These are phyloP conservation scores for Apaloderma vittatum DNA, from an alignment of 2,113 vertebrate species.

Conservation along the genomic window DNA sequence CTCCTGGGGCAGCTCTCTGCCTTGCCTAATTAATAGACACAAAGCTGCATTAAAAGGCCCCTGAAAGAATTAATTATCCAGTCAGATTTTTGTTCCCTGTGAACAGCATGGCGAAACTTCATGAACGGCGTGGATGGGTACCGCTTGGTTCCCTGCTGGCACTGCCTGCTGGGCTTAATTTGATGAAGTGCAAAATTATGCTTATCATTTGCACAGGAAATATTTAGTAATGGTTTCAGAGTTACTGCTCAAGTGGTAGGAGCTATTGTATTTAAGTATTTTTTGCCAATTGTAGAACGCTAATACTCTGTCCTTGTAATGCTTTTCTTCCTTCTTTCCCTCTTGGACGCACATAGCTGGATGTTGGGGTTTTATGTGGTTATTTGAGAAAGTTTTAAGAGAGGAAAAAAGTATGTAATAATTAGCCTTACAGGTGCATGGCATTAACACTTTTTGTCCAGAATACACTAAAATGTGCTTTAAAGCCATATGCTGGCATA, in stretches of 20 bases:
- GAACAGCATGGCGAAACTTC: not conserved
- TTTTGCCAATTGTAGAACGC: not conserved
- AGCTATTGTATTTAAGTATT: fast-evolving
- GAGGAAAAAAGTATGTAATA: not conserved
- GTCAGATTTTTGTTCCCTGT: not conserved
- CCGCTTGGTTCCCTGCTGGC: not conserved
- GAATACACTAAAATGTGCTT: not conserved
- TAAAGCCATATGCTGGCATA: not conserved
- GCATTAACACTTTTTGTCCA: not conserved
- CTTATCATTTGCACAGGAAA: not conserved
- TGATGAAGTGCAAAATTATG: not conserved
- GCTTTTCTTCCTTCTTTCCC: not conserved
- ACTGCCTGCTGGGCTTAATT: not conserved
- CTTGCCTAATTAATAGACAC: not conserved
- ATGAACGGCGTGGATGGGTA: not conserved
- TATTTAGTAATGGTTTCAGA: not conserved
- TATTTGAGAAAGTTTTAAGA: not conserved
- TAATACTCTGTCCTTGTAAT: not conserved
- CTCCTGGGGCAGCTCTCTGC: not conserved
- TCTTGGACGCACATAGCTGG: not conserved
- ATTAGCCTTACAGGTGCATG: not conserved
- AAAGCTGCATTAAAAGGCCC: not conserved
- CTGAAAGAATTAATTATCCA: not conserved
- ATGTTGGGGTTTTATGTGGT: not conserved
- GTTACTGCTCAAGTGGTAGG: not conserved